Percentiles rank a stretch among this genome's conserved stretches.
Conservation (phyloP, 2,113 vertebrate species). For the Aleadryas rufinucha region DNA sequence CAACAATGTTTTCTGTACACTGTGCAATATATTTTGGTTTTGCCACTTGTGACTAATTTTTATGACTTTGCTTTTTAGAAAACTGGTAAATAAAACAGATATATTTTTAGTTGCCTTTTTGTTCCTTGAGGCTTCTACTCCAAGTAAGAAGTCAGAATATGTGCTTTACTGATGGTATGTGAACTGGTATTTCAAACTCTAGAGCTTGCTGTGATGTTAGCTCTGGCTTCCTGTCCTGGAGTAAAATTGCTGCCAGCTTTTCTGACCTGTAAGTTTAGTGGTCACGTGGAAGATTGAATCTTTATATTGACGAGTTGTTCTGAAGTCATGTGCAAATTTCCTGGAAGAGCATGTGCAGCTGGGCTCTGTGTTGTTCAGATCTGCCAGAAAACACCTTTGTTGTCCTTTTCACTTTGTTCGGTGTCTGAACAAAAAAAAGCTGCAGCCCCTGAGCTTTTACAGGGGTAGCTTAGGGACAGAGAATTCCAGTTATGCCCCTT, state of each 20-base stretch:
- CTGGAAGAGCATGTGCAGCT: background rate
- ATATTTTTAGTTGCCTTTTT: constrained; percentile 73
- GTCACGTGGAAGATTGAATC: background rate
- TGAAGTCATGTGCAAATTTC: background rate
- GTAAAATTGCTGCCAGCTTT: background rate
- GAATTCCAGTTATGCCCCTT: background rate
- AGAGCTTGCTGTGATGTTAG: background rate
- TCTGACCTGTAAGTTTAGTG: background rate
- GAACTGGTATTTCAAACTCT: background rate
- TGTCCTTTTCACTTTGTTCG: background rate
- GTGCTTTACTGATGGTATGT: background rate
- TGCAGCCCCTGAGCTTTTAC: background rate
- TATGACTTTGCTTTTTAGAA: constrained; percentile 81
- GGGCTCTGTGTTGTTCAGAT: background rate
- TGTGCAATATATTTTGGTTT: constrained; percentile 72
- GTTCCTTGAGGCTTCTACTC: background rate
- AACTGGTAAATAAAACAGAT: constrained; percentile 77
- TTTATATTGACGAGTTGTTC: background rate
- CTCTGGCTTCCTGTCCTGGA: background rate
- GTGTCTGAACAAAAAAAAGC: background rate
- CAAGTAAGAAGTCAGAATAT: background rate
- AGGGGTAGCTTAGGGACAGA: background rate
- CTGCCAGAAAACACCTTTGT: background rate
- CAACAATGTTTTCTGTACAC: constrained; percentile 60
- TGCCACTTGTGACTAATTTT: constrained; percentile 76